A percentile compares a stretch with the other conserved stretches of the same genome.
These are phyloP conservation scores for Tenthredo amoena DNA, from an alignment of 2,888 invertebrate species.

Conservation along the genomic window DNA sequence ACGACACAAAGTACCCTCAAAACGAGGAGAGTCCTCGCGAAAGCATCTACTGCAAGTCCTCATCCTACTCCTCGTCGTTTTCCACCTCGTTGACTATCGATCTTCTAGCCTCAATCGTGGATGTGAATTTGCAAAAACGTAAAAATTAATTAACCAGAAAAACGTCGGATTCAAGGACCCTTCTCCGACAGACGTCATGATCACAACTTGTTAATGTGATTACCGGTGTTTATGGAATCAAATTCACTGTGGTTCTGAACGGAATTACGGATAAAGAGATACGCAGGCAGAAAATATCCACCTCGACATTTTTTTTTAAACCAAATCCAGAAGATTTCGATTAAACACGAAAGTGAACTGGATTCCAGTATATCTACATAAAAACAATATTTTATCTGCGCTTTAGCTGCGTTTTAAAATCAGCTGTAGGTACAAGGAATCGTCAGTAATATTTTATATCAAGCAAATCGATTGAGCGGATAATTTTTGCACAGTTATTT, in stretches of 20 bases:
- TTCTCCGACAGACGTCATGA: not conserved
- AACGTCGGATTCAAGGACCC: not conserved
- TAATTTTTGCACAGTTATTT: not conserved
- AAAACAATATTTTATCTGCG: not conserved
- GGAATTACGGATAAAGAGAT: not conserved
- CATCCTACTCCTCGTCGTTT: constrained; percentile 7
- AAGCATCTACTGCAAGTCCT: constrained; percentile 18
- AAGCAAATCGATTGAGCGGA: not conserved
- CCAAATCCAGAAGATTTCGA: not conserved
- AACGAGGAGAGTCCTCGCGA: not conserved
- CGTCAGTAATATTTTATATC: not conserved
- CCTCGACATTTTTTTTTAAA: not conserved
- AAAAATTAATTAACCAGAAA: constrained; percentile 34
- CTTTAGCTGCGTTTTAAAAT: not conserved
- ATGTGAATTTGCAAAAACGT: not conserved
- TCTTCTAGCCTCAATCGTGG: not conserved
- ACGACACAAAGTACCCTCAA: constrained; percentile 24
- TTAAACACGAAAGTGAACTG: not conserved
- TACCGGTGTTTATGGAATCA: not conserved
- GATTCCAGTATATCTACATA: not conserved
- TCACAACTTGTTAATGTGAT: constrained; percentile 24
- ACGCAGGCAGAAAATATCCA: not conserved
- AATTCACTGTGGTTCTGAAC: not conserved
- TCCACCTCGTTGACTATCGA: constrained; percentile 9
- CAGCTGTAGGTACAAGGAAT: not conserved